These are phyloP conservation scores for Nesospiza acunhae DNA, from an alignment of 2,113 vertebrate species.

Conservation along the genomic window DNA sequence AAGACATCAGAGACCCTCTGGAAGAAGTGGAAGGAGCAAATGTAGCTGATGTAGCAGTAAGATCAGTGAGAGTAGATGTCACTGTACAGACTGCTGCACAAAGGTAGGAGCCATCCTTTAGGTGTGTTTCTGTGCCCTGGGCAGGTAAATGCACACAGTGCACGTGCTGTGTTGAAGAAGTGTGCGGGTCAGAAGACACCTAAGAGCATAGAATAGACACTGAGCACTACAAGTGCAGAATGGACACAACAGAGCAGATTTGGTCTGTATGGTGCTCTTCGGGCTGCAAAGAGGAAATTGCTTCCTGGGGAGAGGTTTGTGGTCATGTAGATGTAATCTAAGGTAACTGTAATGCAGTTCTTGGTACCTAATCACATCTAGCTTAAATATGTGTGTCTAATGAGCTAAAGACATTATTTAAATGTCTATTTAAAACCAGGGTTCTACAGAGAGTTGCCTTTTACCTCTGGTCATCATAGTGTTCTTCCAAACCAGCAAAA, in stretches of 20 bases:
- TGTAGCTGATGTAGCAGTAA: not conserved
- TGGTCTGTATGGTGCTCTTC: not conserved
- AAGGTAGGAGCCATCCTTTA: not conserved
- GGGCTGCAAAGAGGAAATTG: not conserved
- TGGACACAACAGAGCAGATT: not conserved
- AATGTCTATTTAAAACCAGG: not conserved
- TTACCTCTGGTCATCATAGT: not conserved
- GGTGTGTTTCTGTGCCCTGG: not conserved
- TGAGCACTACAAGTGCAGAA: not conserved
- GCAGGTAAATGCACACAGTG: not conserved
- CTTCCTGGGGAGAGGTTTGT: not conserved
- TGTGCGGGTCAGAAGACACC: not conserved
- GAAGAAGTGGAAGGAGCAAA: not conserved
- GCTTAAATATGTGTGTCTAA: not conserved
- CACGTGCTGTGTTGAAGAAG: not conserved
- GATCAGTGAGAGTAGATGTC: not conserved
- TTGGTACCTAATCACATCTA: not conserved
- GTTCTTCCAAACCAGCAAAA: not conserved
- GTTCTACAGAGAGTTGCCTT: not conserved
- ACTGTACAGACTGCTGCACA: not conserved
- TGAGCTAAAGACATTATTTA: not conserved
- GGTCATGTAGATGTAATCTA: not conserved
- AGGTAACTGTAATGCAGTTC: not conserved
- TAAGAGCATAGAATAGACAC: too few species aligned
- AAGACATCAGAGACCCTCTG: not conserved